Conservation (phyloP, 2,797 vertebrate genomes). For the Hozukius guyotensis region DNA sequence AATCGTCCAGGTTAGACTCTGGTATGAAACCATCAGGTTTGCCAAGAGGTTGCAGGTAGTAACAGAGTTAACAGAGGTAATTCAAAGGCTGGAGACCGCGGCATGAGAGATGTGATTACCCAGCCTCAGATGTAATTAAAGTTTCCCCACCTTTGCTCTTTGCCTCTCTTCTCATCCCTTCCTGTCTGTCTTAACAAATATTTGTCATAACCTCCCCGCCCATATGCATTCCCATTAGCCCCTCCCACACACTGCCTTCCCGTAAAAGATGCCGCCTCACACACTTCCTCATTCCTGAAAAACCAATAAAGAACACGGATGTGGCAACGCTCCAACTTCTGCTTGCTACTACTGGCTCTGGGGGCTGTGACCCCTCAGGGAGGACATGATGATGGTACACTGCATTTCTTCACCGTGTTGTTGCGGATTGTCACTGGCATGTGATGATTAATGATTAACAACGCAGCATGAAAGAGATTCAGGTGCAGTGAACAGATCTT, state of each 20-base stretch:
- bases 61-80: constrained; percentile 22
- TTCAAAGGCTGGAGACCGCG: constrained; percentile 12
- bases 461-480: background rate
- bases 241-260: constrained; percentile 73
- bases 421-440: background rate
- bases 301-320: constrained; percentile 73
- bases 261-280: constrained; percentile 81
- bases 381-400: background rate
- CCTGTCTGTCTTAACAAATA: constrained; percentile 71
- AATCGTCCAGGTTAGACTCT: constrained; percentile 22
- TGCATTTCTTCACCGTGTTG: background rate
- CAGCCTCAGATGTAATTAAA: constrained; percentile 51
- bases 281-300: constrained; percentile 85
- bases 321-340: constrained; percentile 74
- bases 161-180: constrained; percentile 35
- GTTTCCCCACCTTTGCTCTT: constrained; percentile 59
- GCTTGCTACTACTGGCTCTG: constrained; percentile 56
- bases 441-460: constrained; percentile 1
- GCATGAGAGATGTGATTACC: constrained; percentile 51
- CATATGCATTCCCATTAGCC: constrained; percentile 74
- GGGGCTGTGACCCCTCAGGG: constrained; percentile 8
- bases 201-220: constrained; percentile 72
- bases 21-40: constrained; percentile 4
- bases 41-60: constrained; percentile 45
- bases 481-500: constrained; percentile 16